Percentiles rank a stretch among this genome's conserved stretches.
Evolutionary conservation across 1,140 invertebrate genomes (phyloP).

Genomic region (Zaprionus gabonicus): DNA sequence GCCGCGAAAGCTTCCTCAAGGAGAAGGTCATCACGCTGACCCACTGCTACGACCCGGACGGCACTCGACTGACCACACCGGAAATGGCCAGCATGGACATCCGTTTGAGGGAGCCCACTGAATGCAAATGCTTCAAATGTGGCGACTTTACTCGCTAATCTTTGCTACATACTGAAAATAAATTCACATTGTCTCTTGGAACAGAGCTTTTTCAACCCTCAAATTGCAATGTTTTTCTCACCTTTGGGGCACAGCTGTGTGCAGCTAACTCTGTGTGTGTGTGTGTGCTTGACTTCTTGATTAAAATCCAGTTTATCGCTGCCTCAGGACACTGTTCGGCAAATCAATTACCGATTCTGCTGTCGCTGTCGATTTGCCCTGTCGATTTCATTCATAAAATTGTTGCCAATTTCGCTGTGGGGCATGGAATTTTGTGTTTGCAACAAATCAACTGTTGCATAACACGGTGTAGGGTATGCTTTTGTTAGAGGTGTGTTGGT

Average conservation of each 20-base stretch:
- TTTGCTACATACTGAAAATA: constrained; percentile 18
- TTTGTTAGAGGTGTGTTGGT: not conserved
- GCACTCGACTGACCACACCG: constrained; percentile 88
- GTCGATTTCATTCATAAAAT: constrained; percentile 10
- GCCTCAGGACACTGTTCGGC: not conserved
- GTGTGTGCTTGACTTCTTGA: constrained; percentile 32
- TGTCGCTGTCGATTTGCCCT: constrained; percentile 13
- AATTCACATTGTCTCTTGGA: constrained; percentile 26
- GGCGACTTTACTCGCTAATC: constrained; percentile 89
- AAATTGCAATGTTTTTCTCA: constrained; percentile 15
- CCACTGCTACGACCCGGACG: constrained; percentile 95
- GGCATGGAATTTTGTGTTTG: not conserved
- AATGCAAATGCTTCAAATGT: constrained; percentile 96
- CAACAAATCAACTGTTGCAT: not conserved
- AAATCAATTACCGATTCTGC: constrained; percentile 16
- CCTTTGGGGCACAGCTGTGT: not conserved
- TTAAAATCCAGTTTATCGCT: constrained; percentile 18
- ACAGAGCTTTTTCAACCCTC: not conserved
- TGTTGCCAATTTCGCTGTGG: constrained; percentile 10
- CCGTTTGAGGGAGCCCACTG: constrained; percentile 92
- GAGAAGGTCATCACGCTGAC: constrained; percentile 91
- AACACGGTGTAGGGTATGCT: not conserved
- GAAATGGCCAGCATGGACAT: constrained; percentile 90
- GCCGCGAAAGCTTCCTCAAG: constrained; percentile 92
- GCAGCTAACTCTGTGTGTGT: not conserved